A percentile compares a stretch with the other conserved stretches of the same genome.
Conservation (phyloP, 1,140 invertebrate species). For the Diabrotica virgifera region DNA sequence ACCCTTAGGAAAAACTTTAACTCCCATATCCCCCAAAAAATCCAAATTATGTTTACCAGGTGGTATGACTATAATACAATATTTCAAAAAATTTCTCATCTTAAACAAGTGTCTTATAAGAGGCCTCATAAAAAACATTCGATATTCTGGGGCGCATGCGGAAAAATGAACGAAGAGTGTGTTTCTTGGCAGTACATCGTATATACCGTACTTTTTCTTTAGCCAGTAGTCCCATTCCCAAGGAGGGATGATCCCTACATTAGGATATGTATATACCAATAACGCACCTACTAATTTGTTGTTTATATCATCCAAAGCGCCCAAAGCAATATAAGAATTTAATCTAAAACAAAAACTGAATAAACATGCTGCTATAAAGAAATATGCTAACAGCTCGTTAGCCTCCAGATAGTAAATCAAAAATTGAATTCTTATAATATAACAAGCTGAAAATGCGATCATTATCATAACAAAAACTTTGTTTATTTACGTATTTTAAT, state of each 20-base stretch:
- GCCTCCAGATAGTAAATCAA: too few relatives aligned
- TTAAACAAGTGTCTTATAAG: conserved; percentile 55
- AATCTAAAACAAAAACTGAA: conserved; percentile 23
- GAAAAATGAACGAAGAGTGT: conserved; percentile 57
- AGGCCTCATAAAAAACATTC: conserved; percentile 49
- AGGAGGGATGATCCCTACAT: conserved; percentile 51
- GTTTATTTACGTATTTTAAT: too few relatives aligned
- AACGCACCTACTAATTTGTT: conserved; percentile 51
- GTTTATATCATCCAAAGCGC: conserved; percentile 38
- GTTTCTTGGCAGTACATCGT: conserved; percentile 50
- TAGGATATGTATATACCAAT: conserved; percentile 53
- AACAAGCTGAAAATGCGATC: too few relatives aligned
- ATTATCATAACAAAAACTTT: too few relatives aligned
- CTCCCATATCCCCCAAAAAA: conserved; percentile 35
- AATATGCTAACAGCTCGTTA: too few relatives aligned
- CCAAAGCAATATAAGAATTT: conserved; percentile 32
- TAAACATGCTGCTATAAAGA: not conserved
- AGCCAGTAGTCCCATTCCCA: conserved; percentile 55
- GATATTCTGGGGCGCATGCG: conserved; percentile 52
- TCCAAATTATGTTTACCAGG: conserved; percentile 46
- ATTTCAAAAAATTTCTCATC: conserved; percentile 49
- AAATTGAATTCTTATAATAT: too few relatives aligned
- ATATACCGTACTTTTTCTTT: conserved; percentile 50
- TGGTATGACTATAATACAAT: conserved; percentile 54
- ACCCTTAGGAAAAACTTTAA: conserved; percentile 43